Evolutionary conservation across 2,888 invertebrate species (phyloP), one percentile per base, ranked within the genome.

Genomic region (Drosophila cognata): DNA sequence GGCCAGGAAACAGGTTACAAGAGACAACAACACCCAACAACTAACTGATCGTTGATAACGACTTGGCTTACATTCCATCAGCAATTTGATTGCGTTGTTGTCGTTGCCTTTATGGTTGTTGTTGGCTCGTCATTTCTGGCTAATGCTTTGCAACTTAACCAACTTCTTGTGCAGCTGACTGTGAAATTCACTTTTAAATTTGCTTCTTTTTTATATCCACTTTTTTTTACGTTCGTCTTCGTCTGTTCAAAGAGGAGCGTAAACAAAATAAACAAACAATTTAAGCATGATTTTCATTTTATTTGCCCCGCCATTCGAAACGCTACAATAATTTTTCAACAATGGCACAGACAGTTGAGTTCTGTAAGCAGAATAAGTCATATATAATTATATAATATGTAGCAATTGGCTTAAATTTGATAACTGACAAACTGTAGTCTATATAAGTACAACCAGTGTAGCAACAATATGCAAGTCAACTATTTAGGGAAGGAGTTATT

Each of bases 131-230:
- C 52, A 76, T 71, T 67, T 72, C 56, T 80, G 60, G 65, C 74
- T 81, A 74, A 81, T 78, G 74, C 66, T 46, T 71, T 60, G 60
- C 82, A 74, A 78, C 77, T 71, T 74, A 61, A 74, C 74, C 71
- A 81, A 78, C 76, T 82, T 74, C 62, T 77, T 79, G 81, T 69
- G 68, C 82, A 82, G 73, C 81, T 75, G 60, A 84, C 81, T 82
- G 84, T 82, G 66, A 82, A 82, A 81, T 81, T 82, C 71, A 80
- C 74, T 77, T 80, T 81, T 77, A 63, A 70, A 62, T 72, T 78
- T 64, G 38, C 67, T 75, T 75, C 53, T 63, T 66, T 61, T 53
- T 48, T 43, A 21, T 29, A 63, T n/a, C n/a, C 18, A 16, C 21
- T 59, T 25, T 33, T 21, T 58, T 58, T 21, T 57, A 0, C 13